A percentile compares a stretch with the other conserved stretches of the same genome.
Evolutionary conservation across 2,888 invertebrate genomes (phyloP).

Genomic region (Ashinkailepas kermadecensis): DNA sequence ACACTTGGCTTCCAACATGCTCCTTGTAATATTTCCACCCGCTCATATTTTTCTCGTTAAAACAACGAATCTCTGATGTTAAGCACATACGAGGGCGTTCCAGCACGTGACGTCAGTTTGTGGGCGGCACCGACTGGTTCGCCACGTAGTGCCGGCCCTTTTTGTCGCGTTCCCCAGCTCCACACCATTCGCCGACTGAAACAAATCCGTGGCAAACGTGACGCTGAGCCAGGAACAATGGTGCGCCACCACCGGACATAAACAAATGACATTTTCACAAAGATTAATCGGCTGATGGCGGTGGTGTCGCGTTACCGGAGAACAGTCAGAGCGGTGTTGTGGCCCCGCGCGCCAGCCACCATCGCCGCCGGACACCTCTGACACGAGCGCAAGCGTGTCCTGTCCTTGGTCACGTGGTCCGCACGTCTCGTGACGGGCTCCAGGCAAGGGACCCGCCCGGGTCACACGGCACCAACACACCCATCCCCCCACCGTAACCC

Average conservation of each 20-base stretch:
- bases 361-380: background rate
- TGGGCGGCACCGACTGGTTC: too few species aligned
- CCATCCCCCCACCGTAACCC: background rate
- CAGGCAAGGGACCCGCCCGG: background rate
- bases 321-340: background rate
- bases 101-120: background rate
- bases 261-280: conserved; percentile 20
- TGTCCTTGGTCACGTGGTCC: too few species aligned
- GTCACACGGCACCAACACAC: background rate
- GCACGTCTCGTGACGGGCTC: background rate
- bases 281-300: conserved; percentile 4
- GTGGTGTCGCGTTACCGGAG: background rate
- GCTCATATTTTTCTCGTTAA: too few species aligned
- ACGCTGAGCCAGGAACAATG: conserved; percentile 9
- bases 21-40: too few species aligned
- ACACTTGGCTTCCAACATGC: too few species aligned
- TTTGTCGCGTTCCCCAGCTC: too few species aligned
- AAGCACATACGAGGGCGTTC: too few species aligned
- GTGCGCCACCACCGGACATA: background rate
- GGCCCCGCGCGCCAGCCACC: background rate
- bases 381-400: background rate
- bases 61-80: too few species aligned
- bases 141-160: too few species aligned
- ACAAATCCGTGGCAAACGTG: conserved; percentile 20
- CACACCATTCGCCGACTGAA: conserved; percentile 4